Conservation (phyloP, 2,888 invertebrate species). For the Aphodius granarius region DNA sequence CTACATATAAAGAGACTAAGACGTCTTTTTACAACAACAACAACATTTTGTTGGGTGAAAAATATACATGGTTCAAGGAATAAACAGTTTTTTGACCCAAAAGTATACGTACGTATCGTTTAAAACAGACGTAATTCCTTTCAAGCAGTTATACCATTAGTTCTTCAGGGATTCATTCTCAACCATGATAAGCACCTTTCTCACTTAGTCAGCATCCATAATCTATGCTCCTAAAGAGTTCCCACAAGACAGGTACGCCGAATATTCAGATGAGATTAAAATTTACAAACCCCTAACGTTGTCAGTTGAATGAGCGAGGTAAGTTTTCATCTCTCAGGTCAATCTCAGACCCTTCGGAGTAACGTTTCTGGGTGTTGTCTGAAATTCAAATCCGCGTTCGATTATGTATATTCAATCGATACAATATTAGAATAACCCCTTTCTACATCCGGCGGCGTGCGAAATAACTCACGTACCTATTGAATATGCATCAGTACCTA, state of each 20-base stretch:
- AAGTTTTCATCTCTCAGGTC: neutral
- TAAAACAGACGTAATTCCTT: too few relatives aligned
- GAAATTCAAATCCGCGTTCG: neutral
- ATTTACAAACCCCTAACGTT: neutral
- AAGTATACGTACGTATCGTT: too few relatives aligned
- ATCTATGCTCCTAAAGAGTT: neutral
- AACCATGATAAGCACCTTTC: neutral
- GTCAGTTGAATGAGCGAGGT: neutral
- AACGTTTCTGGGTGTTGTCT: neutral
- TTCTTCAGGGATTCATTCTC: neutral
- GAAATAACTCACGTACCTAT: slow-evolving; percentile 21
- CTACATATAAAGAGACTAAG: too few relatives aligned
- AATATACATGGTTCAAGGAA: too few relatives aligned
- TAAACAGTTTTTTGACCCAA: too few relatives aligned
- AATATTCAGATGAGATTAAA: neutral
- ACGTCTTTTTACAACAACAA: too few relatives aligned
- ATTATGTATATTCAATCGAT: neutral
- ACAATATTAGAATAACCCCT: neutral
- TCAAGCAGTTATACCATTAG: too few relatives aligned
- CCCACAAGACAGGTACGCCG: neutral
- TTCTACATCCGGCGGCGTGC: slow-evolving; percentile 10
- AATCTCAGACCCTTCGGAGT: neutral
- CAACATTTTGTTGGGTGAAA: too few relatives aligned
- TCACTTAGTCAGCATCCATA: neutral
- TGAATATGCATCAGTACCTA: slow-evolving; percentile 23